Conservation (phyloP, 2,888 invertebrate species). For the Noctua comes region DNA sequence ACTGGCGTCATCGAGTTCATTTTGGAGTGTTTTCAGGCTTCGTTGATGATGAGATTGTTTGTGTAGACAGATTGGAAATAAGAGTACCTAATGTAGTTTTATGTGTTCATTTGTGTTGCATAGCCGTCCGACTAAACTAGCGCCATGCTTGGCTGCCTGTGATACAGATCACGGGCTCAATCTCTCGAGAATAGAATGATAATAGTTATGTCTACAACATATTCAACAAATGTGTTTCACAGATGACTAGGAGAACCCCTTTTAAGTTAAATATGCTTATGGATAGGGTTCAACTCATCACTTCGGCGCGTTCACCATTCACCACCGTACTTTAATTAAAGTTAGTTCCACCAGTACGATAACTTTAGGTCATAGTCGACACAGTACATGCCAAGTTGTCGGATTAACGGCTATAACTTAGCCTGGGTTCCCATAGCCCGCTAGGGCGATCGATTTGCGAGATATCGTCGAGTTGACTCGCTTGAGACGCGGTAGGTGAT, state of each 20-base stretch:
- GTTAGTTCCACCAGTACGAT: conserved; percentile 4
- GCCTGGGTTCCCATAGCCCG: conserved; percentile 3
- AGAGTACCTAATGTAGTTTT: not conserved
- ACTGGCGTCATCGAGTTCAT: conserved; percentile 15
- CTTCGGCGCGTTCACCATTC: not conserved
- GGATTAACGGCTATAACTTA: conserved; percentile 10
- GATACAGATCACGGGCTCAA: not conserved
- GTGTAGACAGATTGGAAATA: not conserved
- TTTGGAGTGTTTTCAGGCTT: conserved; percentile 20
- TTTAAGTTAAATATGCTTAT: not conserved
- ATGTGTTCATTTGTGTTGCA: not conserved
- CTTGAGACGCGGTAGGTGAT: conserved; percentile 30
- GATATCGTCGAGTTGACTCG: conserved; percentile 34
- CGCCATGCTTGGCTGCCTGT: too few species aligned
- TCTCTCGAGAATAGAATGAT: not conserved
- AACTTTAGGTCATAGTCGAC: conserved; percentile 1
- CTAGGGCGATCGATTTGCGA: conserved; percentile 41
- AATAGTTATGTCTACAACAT: not conserved
- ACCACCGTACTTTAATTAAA: conserved; percentile 36
- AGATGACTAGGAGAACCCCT: not conserved
- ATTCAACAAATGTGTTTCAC: not conserved
- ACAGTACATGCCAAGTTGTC: conserved; percentile 3
- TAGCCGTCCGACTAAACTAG: not conserved
- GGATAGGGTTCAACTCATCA: not conserved
- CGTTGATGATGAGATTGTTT: conserved; percentile 30